Percentiles rank a stretch among this genome's conserved stretches.
Conservation (phyloP, 2,113 vertebrate genomes). For the Urocynchramus pylzowi region DNA sequence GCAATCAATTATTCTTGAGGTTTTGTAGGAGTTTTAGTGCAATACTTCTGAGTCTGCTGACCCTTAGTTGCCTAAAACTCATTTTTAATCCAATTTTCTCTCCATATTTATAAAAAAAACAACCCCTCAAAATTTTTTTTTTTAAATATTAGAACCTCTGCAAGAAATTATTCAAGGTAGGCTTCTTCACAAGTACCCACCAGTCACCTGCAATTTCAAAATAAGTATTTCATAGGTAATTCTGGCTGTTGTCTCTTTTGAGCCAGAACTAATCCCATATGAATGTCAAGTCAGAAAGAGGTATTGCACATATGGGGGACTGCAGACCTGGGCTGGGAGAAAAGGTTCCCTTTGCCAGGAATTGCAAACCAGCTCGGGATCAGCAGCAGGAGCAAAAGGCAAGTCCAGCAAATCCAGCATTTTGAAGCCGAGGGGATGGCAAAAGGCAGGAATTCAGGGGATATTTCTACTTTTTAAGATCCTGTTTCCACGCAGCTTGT, state of each 20-base stretch:
- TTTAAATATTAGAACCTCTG: not conserved
- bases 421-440: not conserved
- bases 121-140: not conserved
- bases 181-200: not conserved
- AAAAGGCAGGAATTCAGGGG: not conserved
- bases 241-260: not conserved
- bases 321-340: not conserved
- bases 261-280: slow-evolving; percentile 28
- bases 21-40: not conserved
- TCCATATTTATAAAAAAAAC: not conserved
- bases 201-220: not conserved
- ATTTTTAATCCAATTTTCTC: not conserved
- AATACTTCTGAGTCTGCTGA: not conserved
- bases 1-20: not conserved
- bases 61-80: not conserved
- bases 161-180: not conserved
- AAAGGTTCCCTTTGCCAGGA: not conserved
- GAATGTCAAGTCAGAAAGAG: not conserved
- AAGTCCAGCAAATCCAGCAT: not conserved
- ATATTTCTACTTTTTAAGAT: not conserved
- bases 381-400: not conserved
- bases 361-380: not conserved
- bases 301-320: not conserved
- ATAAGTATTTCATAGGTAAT: not conserved
- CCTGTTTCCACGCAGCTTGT: accelerated